Evolutionary conservation across 2,113 vertebrate genomes (phyloP).

Genomic region (Neopipo cinnamomea): DNA sequence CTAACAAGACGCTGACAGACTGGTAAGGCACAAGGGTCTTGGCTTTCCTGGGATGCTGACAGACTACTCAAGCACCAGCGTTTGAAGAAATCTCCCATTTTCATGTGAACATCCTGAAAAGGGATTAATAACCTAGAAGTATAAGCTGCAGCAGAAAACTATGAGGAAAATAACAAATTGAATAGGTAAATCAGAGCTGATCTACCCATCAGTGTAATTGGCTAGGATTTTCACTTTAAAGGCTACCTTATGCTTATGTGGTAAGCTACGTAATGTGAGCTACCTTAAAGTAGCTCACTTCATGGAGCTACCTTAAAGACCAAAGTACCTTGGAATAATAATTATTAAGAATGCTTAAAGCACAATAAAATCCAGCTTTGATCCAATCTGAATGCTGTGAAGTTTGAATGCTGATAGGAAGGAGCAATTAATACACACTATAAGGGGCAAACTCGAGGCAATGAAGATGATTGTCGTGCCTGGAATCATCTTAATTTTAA

Average conservation of each 20-base stretch:
- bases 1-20: fast-evolving
- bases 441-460: not conserved
- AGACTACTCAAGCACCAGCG: not conserved
- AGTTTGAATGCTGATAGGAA: not conserved
- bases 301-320: not conserved
- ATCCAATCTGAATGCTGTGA: not conserved
- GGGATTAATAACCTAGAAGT: not conserved
- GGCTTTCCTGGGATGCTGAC: not conserved
- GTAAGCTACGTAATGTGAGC: too few relatives aligned
- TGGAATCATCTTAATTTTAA: slow-evolving; percentile 33
- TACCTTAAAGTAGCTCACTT: too few relatives aligned
- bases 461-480: not conserved
- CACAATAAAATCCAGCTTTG: slow-evolving; percentile 26
- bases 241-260: not conserved
- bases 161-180: not conserved
- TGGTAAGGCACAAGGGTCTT: not conserved
- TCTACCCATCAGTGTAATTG: not conserved
- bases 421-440: slow-evolving; percentile 10
- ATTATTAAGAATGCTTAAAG: slow-evolving; percentile 28
- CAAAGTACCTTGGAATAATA: slow-evolving; percentile 21
- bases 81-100: not conserved
- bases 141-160: not conserved
- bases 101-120: not conserved
- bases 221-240: slow-evolving; percentile 23
- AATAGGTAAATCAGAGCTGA: slow-evolving; percentile 14